phyloP scores from a whole-genome alignment of 64 coral and sea anemone species.

The Hydrozoanthus tunicans region DNA sequence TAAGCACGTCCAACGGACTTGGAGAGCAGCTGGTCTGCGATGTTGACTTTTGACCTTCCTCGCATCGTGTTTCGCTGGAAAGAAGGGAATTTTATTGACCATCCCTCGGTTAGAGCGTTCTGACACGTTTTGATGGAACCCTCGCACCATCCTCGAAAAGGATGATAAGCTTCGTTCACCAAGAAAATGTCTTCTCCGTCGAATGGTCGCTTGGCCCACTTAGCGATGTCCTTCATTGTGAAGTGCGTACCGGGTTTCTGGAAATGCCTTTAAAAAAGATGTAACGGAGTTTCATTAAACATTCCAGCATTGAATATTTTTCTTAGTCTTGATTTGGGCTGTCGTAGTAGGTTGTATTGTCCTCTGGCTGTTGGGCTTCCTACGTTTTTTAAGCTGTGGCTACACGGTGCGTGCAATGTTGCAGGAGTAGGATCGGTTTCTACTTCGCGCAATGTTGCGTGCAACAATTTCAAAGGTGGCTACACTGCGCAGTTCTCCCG shows the following conservation, averaged over 20 bases:
- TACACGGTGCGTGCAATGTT: too few species aligned
- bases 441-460: too few species aligned
- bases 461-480: too few species aligned
- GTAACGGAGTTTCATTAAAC: too few species aligned
- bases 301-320: not conserved
- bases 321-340: not conserved
- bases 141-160: slow-evolving; percentile 66
- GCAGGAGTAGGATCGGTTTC: too few species aligned
- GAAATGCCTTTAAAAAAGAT: slow-evolving; percentile 51
- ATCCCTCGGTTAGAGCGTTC: slow-evolving; percentile 75
- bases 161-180: slow-evolving; percentile 70
- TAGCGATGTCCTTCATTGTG: slow-evolving; percentile 49
- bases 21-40: not conserved
- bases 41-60: not conserved
- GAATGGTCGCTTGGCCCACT: slow-evolving; percentile 84
- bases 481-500: too few species aligned
- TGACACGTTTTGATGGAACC: slow-evolving; percentile 57
- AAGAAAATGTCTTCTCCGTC: slow-evolving; percentile 64
- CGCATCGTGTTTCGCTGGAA: not conserved
- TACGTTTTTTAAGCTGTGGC: too few species aligned
- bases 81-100: slow-evolving; percentile 15
- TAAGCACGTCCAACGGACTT: slow-evolving; percentile 43
- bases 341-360: too few species aligned
- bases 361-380: too few species aligned
- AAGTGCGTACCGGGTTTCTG: slow-evolving; percentile 65